Evolutionary conservation across 2,888 invertebrate genomes (phyloP).

Genomic region (Fabriciana adippe): DNA sequence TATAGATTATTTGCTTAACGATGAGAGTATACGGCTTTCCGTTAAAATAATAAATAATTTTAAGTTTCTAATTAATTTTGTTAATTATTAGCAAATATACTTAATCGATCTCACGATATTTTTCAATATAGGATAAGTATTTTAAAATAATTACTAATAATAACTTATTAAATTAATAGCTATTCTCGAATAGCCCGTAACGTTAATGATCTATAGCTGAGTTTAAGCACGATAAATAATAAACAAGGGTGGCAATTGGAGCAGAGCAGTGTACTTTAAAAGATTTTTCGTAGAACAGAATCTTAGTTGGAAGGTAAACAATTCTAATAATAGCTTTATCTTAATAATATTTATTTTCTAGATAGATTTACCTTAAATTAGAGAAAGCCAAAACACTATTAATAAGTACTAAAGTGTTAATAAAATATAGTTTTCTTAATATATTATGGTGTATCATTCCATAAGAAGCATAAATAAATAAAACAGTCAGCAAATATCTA

Average conservation of each 20-base stretch:
- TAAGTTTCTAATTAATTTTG: too few species aligned
- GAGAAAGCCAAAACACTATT: not conserved
- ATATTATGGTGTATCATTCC: too few species aligned
- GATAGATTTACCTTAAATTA: not conserved
- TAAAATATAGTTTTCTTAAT: too few species aligned
- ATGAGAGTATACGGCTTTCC: too few species aligned
- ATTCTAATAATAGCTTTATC: not conserved
- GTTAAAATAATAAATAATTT: too few species aligned
- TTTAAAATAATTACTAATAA: not conserved
- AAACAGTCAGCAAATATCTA: too few species aligned
- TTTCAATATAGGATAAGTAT: too few species aligned
- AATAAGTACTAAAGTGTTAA: too few species aligned
- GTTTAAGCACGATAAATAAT: slow-evolving; percentile 7
- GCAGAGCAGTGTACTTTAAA: not conserved
- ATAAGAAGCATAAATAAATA: too few species aligned
- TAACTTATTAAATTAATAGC: slow-evolving; percentile 5
- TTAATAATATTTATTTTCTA: not conserved
- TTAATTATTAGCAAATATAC: too few species aligned
- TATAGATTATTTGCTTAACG: too few species aligned
- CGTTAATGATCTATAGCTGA: not conserved
- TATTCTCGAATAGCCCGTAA: not conserved
- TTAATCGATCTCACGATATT: too few species aligned
- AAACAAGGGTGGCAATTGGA: not conserved
- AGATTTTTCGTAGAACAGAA: not conserved
- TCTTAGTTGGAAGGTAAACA: not conserved